Base-by-base conservation (phyloP, 2,113 vertebrate species). In the Burhinus bistriatus region DNA sequence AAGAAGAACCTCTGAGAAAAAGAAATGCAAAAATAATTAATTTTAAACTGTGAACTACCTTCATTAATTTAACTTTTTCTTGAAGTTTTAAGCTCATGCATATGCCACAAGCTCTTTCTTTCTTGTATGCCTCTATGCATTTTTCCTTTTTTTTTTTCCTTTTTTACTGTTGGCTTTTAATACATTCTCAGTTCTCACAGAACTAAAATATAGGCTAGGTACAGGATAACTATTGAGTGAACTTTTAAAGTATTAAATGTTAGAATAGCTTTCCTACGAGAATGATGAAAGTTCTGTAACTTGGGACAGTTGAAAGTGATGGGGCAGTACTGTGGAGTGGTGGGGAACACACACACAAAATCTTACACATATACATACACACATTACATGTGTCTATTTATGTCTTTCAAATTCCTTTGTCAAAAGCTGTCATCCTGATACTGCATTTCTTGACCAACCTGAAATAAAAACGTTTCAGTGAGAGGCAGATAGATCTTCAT, bases 1-100 rank as follows among this genome's bases (percentile, higher is more conserved):
- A 80, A 77, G 83, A 97, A 32, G 84, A 93, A 97, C 87, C 16
- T 61, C 51, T 86, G 83, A 90, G 59, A 92, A 91, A 87, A 94
- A 55, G 68, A 87, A 93, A 85, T 94, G 81, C 27, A 93, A 85
- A 97, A 80, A 93, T 91, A 94, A 83, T 96, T 97, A 83, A 77
- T 88, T 94, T 93, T 84, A 87, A 96, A 77, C 70, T 94, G 92
- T 66, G 77, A 98, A 95, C 85, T 80, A 93, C 70, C 72, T 93
- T 85, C 78, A 91, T 95, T 69, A 83, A 77, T 95, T 97, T 87
- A 89, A 82, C 45, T 93, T 97, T 90, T 96, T 95, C 81, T 91
- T 86, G 57, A 93, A 97, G 73, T 87, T 91, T 95, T 93, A 88
- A 71, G 38, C 76, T 79, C 61, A 87, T 93, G 59, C 86, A 95